phyloP scores from a whole-genome alignment of 2,888 invertebrate genomes.

The Melanophora roralis region DNA sequence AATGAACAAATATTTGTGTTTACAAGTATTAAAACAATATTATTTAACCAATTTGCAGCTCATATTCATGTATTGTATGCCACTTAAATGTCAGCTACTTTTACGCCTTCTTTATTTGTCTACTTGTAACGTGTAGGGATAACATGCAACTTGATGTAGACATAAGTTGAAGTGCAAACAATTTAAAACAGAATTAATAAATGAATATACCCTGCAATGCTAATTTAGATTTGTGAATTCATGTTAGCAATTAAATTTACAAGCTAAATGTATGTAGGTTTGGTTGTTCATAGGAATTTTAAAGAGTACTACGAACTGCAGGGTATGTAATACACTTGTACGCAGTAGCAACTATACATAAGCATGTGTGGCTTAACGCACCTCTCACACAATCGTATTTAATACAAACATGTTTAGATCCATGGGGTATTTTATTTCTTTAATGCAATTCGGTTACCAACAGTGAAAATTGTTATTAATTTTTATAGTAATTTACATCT shows the following conservation, averaged over 20 bases:
- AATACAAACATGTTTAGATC: constrained; percentile 23
- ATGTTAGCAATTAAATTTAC: too few species aligned
- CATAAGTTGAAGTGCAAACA: not conserved
- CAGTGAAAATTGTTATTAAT: constrained; percentile 26
- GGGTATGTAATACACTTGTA: not conserved
- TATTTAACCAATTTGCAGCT: constrained; percentile 41
- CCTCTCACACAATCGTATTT: not conserved
- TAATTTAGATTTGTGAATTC: too few species aligned
- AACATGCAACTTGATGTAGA: not conserved
- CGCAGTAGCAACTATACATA: not conserved
- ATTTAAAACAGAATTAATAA: not conserved
- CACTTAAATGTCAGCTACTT: constrained; percentile 40
- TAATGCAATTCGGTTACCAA: constrained; percentile 46
- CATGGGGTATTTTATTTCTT: constrained; percentile 49
- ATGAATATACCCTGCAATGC: not conserved
- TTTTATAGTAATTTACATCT: not conserved
- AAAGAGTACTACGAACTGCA: too few species aligned
- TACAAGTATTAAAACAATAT: constrained; percentile 7
- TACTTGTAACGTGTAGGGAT: constrained; percentile 14
- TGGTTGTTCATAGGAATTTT: too few species aligned
- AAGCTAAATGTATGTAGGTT: too few species aligned
- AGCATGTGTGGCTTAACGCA: not conserved
- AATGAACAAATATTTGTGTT: constrained; percentile 19
- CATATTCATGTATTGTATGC: not conserved
- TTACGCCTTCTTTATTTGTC: constrained; percentile 32